phyloP scores from a whole-genome alignment of 2,113 vertebrate genomes.

The Chaetops frenatus region DNA sequence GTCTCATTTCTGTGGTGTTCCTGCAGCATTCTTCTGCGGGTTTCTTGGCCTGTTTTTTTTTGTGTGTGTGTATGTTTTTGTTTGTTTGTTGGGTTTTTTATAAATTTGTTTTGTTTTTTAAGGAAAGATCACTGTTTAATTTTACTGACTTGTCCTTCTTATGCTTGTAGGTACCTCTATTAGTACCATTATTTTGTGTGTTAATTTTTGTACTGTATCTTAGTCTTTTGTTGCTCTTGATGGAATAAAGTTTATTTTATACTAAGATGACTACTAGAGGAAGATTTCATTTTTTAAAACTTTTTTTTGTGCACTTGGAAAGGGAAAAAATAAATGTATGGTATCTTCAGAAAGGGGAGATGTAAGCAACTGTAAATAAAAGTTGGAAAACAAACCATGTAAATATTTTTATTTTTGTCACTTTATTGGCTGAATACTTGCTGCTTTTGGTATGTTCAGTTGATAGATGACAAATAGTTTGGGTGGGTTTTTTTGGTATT shows the following conservation, averaged over 20 bases:
- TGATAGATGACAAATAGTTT: not conserved
- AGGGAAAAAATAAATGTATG: not conserved
- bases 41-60: too few relatives aligned
- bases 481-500: not conserved
- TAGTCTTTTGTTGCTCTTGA: not conserved
- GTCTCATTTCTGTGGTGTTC: accelerated
- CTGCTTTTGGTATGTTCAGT: not conserved
- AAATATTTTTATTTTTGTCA: not conserved
- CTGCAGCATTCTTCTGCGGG: not conserved
- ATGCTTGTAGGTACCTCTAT: not conserved
- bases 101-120: not conserved
- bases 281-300: not conserved
- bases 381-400: not conserved
- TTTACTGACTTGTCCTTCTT: not conserved
- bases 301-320: not conserved
- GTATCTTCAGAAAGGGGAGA: not conserved
- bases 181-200: not conserved
- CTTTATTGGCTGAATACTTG: not conserved
- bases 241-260: not conserved
- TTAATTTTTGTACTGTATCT: not conserved
- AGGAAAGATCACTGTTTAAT: not conserved
- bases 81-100: not conserved
- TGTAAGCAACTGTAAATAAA: not conserved
- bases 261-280: not conserved
- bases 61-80: too few relatives aligned